A percentile compares a stretch with the other conserved stretches of the same genome.
These are phyloP conservation scores for Cantharis rustica DNA, from an alignment of 2,888 invertebrate species.

Conservation along the genomic window DNA sequence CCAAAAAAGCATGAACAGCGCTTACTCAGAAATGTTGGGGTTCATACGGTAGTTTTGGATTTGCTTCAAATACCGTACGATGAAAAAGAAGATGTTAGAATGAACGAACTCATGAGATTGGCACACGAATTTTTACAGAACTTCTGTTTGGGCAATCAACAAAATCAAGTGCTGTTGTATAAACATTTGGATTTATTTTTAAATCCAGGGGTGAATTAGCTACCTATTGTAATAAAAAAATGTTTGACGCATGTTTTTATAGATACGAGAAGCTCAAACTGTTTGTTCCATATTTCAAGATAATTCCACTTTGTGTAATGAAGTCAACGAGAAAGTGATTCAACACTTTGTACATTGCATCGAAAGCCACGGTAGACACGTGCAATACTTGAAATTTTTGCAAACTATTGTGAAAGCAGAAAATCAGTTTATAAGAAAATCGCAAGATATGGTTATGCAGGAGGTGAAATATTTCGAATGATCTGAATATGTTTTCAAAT, in stretches of 20 bases:
- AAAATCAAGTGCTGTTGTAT: constrained; percentile 92
- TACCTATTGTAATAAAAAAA: not conserved
- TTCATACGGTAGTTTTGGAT: constrained; percentile 94
- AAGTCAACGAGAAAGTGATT: constrained; percentile 92
- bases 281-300: constrained; percentile 96
- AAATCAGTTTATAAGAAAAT: constrained; percentile 90
- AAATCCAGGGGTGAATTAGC: constrained; percentile 76
- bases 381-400: constrained; percentile 92
- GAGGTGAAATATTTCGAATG: constrained; percentile 66
- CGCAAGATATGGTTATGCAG: constrained; percentile 98
- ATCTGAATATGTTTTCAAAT: not conserved
- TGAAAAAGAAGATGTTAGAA: constrained; percentile 89
- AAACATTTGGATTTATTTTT: constrained; percentile 93
- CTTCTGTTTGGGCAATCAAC: constrained; percentile 96
- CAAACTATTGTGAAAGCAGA: constrained; percentile 97
- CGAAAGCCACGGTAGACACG: constrained; percentile 91
- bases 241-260: constrained; percentile 30
- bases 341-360: constrained; percentile 98
- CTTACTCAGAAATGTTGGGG: constrained; percentile 92
- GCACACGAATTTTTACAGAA: constrained; percentile 97
- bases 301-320: constrained; percentile 91
- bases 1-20: constrained; percentile 95
- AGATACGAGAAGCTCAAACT: constrained; percentile 96
- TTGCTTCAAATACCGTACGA: constrained; percentile 95
- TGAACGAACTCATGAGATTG: constrained; percentile 93